Evolutionary conservation across 2,113 vertebrate genomes (phyloP).

Genomic region (Lucifuga dentata): DNA sequence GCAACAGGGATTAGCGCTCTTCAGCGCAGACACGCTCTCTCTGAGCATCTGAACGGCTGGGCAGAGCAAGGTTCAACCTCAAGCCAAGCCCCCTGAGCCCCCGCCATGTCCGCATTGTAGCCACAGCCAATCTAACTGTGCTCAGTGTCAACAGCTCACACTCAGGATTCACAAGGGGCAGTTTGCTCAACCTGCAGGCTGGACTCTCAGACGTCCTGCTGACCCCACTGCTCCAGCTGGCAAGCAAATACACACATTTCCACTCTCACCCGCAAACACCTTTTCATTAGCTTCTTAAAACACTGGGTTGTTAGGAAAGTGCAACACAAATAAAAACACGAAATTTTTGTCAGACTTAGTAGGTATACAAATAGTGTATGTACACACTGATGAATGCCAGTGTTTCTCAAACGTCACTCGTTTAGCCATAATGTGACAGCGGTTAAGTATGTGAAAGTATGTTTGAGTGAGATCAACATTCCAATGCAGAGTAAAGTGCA

Average conservation of each 20-base stretch:
- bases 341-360: constrained; percentile 25
- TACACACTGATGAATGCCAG: constrained; percentile 25
- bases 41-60: constrained; percentile 40
- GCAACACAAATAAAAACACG: constrained; percentile 45
- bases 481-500: constrained; percentile 50
- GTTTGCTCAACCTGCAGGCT: constrained; percentile 63
- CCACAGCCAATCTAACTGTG: constrained; percentile 62
- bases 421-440: constrained; percentile 31
- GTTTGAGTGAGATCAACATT: constrained; percentile 69
- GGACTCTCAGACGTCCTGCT: constrained; percentile 41
- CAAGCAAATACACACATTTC: constrained; percentile 52
- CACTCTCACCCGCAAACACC: constrained; percentile 27
- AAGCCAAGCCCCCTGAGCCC: constrained; percentile 38
- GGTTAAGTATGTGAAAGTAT: constrained; percentile 38
- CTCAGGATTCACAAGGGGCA: constrained; percentile 51
- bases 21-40: constrained; percentile 55
- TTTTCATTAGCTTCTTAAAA: constrained; percentile 45
- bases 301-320: constrained; percentile 18
- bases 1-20: constrained; percentile 48
- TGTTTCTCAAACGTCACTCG: constrained; percentile 49
- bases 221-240: constrained; percentile 50
- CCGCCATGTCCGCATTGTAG: constrained; percentile 46
- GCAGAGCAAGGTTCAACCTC: constrained; percentile 36
- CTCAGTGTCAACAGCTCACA: constrained; percentile 64
- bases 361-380: constrained; percentile 28